phyloP scores from a whole-genome alignment of 2,888 invertebrate genomes.

The Unio pictorum region DNA sequence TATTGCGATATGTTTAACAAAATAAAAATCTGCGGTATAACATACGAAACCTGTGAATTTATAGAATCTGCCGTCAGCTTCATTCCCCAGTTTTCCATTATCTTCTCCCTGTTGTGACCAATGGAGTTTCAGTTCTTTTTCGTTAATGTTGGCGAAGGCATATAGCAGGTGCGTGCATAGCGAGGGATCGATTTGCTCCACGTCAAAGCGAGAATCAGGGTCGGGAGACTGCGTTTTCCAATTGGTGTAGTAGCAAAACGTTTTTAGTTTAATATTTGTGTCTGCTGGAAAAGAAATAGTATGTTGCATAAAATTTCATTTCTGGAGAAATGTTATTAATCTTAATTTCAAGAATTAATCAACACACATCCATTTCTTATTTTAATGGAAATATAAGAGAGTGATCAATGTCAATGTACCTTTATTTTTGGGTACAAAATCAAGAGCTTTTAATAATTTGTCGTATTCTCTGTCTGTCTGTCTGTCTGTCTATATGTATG shows the following conservation, averaged over 20 bases:
- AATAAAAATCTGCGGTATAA: background rate
- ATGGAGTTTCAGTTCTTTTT: constrained; percentile 83
- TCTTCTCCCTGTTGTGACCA: constrained; percentile 7
- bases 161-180: constrained; percentile 97
- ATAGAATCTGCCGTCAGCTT: constrained; percentile 4
- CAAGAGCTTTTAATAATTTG: too few relatives aligned
- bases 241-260: constrained; percentile 56
- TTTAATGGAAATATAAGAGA: too few relatives aligned
- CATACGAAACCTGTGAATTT: background rate
- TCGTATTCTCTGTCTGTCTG: too few relatives aligned
- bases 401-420: too few relatives aligned
- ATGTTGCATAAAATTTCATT: too few relatives aligned
- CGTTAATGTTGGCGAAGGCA: constrained; percentile 97
- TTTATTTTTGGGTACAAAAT: too few relatives aligned
- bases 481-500: too few relatives aligned
- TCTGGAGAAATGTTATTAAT: too few relatives aligned
- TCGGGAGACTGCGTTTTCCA: constrained; percentile 51
- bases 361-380: too few relatives aligned
- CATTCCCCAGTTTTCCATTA: constrained; percentile 5
- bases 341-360: too few relatives aligned
- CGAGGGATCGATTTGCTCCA: constrained; percentile 92
- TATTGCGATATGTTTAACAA: background rate
- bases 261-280: constrained; percentile 22
- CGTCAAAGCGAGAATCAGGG: constrained; percentile 37
- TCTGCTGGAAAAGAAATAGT: too few relatives aligned